Percentiles rank a stretch among this genome's conserved stretches.
Conservation (phyloP, 2,797 vertebrate genomes). For the Catharus ustulatus region DNA sequence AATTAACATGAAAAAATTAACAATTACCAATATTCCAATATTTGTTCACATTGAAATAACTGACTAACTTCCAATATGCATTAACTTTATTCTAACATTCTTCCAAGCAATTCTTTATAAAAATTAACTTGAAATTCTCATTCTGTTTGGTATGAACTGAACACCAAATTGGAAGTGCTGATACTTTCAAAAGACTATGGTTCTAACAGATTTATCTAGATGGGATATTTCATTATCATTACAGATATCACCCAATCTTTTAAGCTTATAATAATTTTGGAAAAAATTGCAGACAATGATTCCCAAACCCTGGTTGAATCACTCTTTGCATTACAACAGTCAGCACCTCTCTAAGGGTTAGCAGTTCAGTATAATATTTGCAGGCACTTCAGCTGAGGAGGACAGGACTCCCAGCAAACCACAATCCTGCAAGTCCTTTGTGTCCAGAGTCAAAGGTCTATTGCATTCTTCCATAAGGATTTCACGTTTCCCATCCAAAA, state of each 20-base stretch:
- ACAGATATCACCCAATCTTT: background rate
- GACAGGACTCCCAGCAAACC: background rate
- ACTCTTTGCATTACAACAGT: background rate
- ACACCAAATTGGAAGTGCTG: background rate
- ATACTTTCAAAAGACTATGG: background rate
- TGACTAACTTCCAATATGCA: background rate
- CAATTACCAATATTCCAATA: background rate
- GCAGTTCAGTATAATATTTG: background rate
- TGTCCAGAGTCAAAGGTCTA: background rate
- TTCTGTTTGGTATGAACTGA: background rate
- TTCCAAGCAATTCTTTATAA: background rate
- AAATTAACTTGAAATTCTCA: background rate
- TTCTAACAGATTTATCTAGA: background rate
- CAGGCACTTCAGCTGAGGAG: background rate
- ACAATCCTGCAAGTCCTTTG: background rate
- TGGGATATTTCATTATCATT: background rate
- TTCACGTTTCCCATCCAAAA: background rate
- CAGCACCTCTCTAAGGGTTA: background rate
- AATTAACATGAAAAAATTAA: background rate
- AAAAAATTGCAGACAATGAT: background rate
- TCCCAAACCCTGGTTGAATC: background rate
- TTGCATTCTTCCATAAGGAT: background rate
- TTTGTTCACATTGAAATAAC: background rate
- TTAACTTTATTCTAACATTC: background rate
- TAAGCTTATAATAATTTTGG: background rate